phyloP scores from a whole-genome alignment of 2,888 invertebrate genomes.

The Agriotes lineatus region DNA sequence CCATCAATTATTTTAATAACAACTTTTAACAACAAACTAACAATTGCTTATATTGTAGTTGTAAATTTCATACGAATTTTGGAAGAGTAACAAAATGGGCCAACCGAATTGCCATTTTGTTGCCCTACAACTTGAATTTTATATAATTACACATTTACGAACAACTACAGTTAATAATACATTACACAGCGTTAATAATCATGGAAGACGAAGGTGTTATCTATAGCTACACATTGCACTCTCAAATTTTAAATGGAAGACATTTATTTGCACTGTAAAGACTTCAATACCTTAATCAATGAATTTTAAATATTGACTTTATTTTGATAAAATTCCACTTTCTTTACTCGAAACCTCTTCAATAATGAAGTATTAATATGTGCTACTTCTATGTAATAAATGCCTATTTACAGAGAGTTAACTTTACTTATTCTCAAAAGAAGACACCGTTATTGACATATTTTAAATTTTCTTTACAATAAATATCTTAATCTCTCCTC shows the following conservation, averaged over 20 bases:
- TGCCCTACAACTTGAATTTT: slow-evolving; percentile 16
- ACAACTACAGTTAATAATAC: slow-evolving; percentile 34
- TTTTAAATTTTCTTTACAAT: slow-evolving; percentile 18
- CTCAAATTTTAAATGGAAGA: slow-evolving; percentile 40
- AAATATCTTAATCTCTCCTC: slow-evolving; percentile 19
- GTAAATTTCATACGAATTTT: slow-evolving; percentile 24
- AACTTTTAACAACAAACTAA: slow-evolving; percentile 39
- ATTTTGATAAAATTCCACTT: slow-evolving; percentile 8
- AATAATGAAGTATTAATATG: slow-evolving; percentile 7
- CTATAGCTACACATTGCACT: slow-evolving; percentile 33
- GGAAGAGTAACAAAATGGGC: slow-evolving; percentile 20
- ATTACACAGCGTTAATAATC: slow-evolving; percentile 22
- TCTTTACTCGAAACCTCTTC: neutral
- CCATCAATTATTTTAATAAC: slow-evolving; percentile 23
- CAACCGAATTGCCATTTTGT: neutral
- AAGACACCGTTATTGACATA: slow-evolving; percentile 43
- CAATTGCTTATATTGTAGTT: slow-evolving; percentile 34
- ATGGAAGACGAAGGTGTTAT: slow-evolving; percentile 39
- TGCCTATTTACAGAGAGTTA: slow-evolving; percentile 34
- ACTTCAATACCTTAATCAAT: slow-evolving; percentile 20
- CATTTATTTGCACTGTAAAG: slow-evolving; percentile 38
- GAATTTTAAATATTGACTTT: slow-evolving; percentile 21
- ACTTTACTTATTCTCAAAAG: slow-evolving; percentile 30
- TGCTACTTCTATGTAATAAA: slow-evolving; percentile 25
- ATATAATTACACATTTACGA: slow-evolving; percentile 33